A percentile compares a stretch with the other conserved stretches of the same genome.
phyloP scores from a whole-genome alignment of 2,888 invertebrate genomes.

The Heliconius aoede region DNA sequence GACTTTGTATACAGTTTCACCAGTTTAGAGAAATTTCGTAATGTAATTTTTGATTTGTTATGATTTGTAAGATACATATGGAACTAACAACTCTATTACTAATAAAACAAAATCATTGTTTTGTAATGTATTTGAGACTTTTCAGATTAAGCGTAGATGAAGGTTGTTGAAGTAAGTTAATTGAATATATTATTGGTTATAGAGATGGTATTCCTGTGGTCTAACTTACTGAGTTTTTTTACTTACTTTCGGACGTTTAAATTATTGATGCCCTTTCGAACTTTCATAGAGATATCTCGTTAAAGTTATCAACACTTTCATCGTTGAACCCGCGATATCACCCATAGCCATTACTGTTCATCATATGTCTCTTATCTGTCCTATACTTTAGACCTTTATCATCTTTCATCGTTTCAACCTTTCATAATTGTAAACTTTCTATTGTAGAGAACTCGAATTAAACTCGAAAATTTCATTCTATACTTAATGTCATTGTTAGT shows the following conservation, averaged over 20 bases:
- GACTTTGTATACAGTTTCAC: constrained; percentile 36
- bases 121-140: background rate
- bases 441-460: background rate
- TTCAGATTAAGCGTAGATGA: no score
- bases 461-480: background rate
- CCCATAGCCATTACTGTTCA: constrained; percentile 33
- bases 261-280: background rate
- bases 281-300: constrained; percentile 31
- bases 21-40: background rate
- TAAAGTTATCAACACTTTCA: constrained; percentile 44
- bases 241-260: constrained; percentile 3
- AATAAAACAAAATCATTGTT: background rate
- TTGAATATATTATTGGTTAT: no score
- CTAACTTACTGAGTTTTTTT: background rate
- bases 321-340: constrained; percentile 41
- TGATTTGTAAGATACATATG: background rate
- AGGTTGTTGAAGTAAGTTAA: no score
- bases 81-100: background rate
- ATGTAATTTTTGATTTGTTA: no score
- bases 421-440: constrained; percentile 2
- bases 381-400: constrained; percentile 35
- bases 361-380: constrained; percentile 39
- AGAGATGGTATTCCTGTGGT: background rate
- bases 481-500: background rate
- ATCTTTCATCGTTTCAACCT: constrained; percentile 42